Evolutionary conservation across 2,888 invertebrate genomes (phyloP).

Genomic region (Ganaspis brasiliensis): DNA sequence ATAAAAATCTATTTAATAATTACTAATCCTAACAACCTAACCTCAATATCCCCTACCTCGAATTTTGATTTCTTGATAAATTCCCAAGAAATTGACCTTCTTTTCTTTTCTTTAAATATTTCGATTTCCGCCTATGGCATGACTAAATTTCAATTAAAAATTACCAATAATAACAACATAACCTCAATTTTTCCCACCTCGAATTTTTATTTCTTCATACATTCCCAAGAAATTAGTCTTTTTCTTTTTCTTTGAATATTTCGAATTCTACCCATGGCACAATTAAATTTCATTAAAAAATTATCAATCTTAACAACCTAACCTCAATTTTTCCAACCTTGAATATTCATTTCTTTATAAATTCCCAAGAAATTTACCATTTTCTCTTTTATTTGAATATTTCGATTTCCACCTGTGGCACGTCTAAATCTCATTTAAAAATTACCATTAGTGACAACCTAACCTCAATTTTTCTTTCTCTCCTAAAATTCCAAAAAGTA

Average conservation of each 20-base stretch:
- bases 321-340: not conserved
- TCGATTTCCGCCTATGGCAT: no score
- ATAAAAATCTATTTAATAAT: no score
- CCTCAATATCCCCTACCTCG: not conserved
- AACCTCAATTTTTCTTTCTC: no score
- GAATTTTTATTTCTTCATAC: not conserved
- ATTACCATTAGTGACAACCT: not conserved
- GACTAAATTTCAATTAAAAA: no score
- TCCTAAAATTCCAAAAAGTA: no score
- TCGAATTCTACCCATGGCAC: not conserved
- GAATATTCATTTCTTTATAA: not conserved
- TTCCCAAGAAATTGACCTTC: no score
- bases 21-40: no score
- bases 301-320: not conserved
- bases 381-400: not conserved
- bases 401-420: not conserved
- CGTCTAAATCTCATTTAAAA: not conserved
- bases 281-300: not conserved
- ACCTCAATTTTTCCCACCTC: slow-evolving; percentile 9
- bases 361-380: not conserved
- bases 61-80: not conserved
- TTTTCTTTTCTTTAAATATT: no score
- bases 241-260: not conserved
- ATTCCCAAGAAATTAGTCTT: no score
- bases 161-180: no score